Evolutionary conservation across 2,888 invertebrate species (phyloP).

Genomic region (Acrobeloides nanus): DNA sequence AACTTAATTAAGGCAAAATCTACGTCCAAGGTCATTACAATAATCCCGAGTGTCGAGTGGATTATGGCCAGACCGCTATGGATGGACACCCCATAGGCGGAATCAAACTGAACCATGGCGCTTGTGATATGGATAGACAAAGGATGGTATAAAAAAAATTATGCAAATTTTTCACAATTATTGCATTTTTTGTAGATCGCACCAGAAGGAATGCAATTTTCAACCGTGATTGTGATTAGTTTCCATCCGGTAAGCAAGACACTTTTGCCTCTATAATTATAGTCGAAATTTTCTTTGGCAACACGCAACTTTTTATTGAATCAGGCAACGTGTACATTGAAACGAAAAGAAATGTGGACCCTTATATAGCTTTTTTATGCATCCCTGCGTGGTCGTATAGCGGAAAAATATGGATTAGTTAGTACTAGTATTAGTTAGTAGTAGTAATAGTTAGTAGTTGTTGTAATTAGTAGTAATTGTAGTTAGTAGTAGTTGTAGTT

Average conservation of each 20-base stretch:
- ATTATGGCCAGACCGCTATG: conserved; percentile 31
- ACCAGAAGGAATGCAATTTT: conserved; percentile 53
- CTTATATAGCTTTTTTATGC: too few species aligned
- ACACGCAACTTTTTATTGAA: too few species aligned
- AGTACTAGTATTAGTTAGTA: too few species aligned
- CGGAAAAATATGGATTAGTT: too few species aligned
- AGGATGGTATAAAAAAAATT: conserved; percentile 31
- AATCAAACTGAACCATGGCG: conserved; percentile 49
- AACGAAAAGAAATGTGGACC: too few species aligned
- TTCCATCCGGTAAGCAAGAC: conserved; percentile 45
- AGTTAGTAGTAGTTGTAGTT: too few species aligned
- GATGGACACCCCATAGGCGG: conserved; percentile 45
- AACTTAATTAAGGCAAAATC: conserved; percentile 40
- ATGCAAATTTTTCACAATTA: conserved; percentile 4
- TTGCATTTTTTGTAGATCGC: conserved; percentile 28
- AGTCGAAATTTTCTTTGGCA: neutral
- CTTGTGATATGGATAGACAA: conserved; percentile 53
- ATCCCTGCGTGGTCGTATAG: too few species aligned
- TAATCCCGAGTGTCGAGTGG: conserved; percentile 46
- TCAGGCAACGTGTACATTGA: too few species aligned
- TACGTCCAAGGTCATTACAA: conserved; percentile 53
- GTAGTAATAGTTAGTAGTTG: too few species aligned
- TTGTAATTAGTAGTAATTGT: too few species aligned
- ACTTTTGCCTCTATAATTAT: conserved; percentile 2
- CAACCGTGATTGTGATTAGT: conserved; percentile 50